These are phyloP conservation scores for Meloidogyne chitwoodi DNA, from an alignment of 1,140 invertebrate species.

Conservation along the genomic window DNA sequence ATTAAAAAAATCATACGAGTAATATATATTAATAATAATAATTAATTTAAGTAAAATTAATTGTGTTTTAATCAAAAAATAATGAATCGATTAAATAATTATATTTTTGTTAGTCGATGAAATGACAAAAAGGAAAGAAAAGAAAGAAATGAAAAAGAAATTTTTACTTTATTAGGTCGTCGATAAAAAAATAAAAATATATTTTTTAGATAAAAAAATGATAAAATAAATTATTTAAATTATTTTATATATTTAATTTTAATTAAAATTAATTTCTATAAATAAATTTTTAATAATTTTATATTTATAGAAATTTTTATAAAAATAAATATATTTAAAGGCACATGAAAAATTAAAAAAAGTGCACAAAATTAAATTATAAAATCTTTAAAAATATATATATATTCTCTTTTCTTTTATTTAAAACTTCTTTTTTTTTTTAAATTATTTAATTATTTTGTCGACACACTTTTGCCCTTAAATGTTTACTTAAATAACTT, in stretches of 20 bases:
- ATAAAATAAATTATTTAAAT: neutral
- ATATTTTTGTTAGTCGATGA: neutral
- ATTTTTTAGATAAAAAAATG: neutral
- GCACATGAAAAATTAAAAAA: neutral
- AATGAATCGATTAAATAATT: neutral
- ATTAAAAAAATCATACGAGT: neutral
- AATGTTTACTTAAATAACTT: constrained; percentile 11
- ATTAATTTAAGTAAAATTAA: no score
- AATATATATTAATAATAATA: no score
- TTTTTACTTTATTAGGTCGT: neutral
- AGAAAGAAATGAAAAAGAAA: neutral
- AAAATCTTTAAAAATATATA: neutral
- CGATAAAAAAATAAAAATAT: neutral
- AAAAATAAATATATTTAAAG: neutral
- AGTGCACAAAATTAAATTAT: neutral
- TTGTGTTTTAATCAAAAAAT: neutral
- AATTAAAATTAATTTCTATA: no score
- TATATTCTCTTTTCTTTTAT: neutral
- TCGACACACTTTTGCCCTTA: neutral
- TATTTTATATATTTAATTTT: no score
- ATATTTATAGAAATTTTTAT: neutral
- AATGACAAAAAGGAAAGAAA: neutral
- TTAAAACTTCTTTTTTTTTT: neutral
- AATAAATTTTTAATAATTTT: no score
- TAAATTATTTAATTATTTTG: neutral